Evolutionary conservation across 2,888 invertebrate species (phyloP), one percentile per base, ranked within the genome.

Genomic region (Flabesymbios commensalis): DNA sequence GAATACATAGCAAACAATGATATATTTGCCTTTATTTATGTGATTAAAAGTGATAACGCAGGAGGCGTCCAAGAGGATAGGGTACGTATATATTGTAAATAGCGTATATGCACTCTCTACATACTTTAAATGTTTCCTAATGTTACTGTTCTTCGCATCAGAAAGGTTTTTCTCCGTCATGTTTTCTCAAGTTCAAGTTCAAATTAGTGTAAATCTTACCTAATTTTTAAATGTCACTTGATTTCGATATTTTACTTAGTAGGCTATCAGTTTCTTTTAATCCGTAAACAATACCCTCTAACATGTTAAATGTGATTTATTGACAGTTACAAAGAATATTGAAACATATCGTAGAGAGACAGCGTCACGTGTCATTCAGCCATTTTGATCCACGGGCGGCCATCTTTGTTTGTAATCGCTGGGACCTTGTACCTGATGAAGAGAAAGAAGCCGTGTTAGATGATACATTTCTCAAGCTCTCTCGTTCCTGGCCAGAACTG

Each of bases 11-110:
- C 66, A 10, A 48, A 64, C 28, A 71, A 70, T 33, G 59, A 59
- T 5, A 64, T 64, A n/a, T 58, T 72, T 32, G 77, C 74, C 29
- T 78, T 77, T 57, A 70, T 78, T 49, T 78, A 78, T 58, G 72
- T 78, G 19, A 76, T 78, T 42, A 77, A 77, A 58, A 75, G 76
- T 7, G 76, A 78, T 63, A 72, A 73, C 39, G 76, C 75, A 1
- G 76, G 77, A 0, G 77, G 77, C 2, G 74, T 78, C 1, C 75
- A 78, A 39, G 77, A 77, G 61, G 78, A 78, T 58, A 72, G 75
- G 67, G 78, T 78, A 61, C 63, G 72, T 59, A 33, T 7, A 49
- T 28, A 19, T n/a, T n/a, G n/a, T n/a, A n/a, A n/a, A n/a, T n/a
- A n/a, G n/a, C n/a, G n/a, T n/a, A n/a, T n/a, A n/a, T n/a, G n/a